Conservation (phyloP, 2,888 invertebrate species). For the Micoletzkya japonica region DNA sequence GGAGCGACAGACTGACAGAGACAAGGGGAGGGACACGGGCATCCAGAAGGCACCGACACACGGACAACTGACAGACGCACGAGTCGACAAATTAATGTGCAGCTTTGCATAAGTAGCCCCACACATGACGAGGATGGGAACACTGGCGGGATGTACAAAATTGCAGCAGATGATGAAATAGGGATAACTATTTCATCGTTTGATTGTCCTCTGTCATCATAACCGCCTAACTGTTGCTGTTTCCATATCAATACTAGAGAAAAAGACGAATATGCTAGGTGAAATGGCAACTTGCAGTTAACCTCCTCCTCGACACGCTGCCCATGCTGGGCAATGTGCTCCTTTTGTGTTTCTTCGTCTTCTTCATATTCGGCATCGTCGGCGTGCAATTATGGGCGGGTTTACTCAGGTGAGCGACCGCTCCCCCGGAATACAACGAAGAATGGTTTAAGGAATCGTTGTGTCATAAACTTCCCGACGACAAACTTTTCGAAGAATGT, state of each 20-base stretch:
- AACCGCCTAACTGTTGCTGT: constrained; percentile 2
- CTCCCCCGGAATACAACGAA: neutral
- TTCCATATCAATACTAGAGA: constrained; percentile 11
- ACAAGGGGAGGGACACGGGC: neutral
- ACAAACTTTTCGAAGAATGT: constrained; percentile 44
- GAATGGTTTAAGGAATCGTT: constrained; percentile 56
- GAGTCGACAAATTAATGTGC: too few species aligned
- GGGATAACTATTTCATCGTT: neutral
- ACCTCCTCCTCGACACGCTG: constrained; percentile 93
- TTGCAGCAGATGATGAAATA: too few species aligned
- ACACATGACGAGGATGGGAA: neutral
- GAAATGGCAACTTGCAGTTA: too few species aligned
- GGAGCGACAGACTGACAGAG: neutral
- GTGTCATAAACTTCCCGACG: constrained; percentile 58
- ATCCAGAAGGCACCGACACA: neutral
- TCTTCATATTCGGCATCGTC: constrained; percentile 99
- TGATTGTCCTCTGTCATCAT: neutral
- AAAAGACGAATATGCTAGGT: too few species aligned
- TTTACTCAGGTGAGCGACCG: constrained; percentile 82
- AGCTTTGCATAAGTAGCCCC: neutral
- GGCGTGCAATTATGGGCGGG: constrained; percentile 99
- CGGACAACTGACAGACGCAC: too few species aligned
- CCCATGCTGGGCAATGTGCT: constrained; percentile 98
- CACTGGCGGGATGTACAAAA: too few species aligned
- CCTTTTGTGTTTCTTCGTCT: constrained; percentile 97